These are phyloP conservation scores for Parnassius orleans DNA, from an alignment of 2,888 invertebrate species.

Conservation along the genomic window DNA sequence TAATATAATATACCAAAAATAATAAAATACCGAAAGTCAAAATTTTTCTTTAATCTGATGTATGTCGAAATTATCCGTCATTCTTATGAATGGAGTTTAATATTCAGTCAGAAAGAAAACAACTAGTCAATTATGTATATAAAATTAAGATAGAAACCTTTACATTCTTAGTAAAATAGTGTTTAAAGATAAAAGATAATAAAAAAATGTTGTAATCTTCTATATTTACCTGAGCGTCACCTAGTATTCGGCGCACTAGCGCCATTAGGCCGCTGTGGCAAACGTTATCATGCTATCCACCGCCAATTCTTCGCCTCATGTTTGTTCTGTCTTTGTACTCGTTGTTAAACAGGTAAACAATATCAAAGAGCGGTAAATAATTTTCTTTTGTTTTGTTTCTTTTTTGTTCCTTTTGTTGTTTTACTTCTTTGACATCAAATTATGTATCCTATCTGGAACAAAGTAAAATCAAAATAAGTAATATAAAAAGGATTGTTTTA, in stretches of 20 bases:
- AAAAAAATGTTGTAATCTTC: not conserved
- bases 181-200: not conserved
- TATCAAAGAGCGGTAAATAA: not conserved
- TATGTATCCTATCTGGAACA: too few species aligned
- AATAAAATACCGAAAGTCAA: too few species aligned
- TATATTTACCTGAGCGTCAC: constrained; percentile 88
- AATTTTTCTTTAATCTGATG: too few species aligned
- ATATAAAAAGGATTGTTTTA: too few species aligned
- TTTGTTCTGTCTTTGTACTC: constrained; percentile 35
- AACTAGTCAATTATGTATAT: too few species aligned
- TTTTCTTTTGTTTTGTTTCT: constrained; percentile 13
- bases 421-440: too few species aligned
- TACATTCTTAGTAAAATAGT: not conserved
- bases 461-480: too few species aligned
- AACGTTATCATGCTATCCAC: constrained; percentile 79
- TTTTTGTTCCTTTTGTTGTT: constrained; percentile 25
- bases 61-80: too few species aligned
- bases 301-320: constrained; percentile 59
- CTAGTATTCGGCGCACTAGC: constrained; percentile 91
- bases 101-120: too few species aligned
- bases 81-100: too few species aligned
- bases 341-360: constrained; percentile 1
- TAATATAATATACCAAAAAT: too few species aligned
- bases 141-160: too few species aligned
- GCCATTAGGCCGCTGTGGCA: constrained; percentile 88